Conservation (phyloP, 30 jellyfish, hydroid and myxozoan genomes). For the Chrysaora quinquecirrha region DNA sequence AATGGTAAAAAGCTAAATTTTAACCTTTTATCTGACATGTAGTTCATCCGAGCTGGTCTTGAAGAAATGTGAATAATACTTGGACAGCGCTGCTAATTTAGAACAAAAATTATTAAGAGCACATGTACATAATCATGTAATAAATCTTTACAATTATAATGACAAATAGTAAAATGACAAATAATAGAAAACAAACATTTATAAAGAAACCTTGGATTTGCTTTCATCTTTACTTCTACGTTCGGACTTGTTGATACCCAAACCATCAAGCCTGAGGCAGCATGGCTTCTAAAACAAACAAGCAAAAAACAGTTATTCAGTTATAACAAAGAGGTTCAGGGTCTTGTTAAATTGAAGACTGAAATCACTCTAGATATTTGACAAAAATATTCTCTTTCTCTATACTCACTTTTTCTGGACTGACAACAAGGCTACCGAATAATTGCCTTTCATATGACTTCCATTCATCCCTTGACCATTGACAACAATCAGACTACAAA, state of each 20-base stretch:
- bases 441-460: neutral
- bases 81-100: no score
- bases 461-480: constrained; percentile 8
- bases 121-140: no score
- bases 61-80: neutral
- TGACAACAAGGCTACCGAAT: constrained; percentile 20
- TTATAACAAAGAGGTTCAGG: no score
- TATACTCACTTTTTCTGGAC: constrained; percentile 23
- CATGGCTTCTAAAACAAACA: neutral
- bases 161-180: no score
- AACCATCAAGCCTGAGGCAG: neutral
- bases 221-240: no score
- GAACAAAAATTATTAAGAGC: no score
- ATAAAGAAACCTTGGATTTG: no score
- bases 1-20: no score
- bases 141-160: no score
- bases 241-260: no score
- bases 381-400: neutral
- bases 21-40: neutral
- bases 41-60: neutral
- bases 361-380: neutral
- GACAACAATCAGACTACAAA: neutral
- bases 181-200: no score
- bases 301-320: no score
- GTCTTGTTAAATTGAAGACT: neutral